Base-by-base conservation (phyloP, 2,113 vertebrate species). In the Rana temporaria region DNA sequence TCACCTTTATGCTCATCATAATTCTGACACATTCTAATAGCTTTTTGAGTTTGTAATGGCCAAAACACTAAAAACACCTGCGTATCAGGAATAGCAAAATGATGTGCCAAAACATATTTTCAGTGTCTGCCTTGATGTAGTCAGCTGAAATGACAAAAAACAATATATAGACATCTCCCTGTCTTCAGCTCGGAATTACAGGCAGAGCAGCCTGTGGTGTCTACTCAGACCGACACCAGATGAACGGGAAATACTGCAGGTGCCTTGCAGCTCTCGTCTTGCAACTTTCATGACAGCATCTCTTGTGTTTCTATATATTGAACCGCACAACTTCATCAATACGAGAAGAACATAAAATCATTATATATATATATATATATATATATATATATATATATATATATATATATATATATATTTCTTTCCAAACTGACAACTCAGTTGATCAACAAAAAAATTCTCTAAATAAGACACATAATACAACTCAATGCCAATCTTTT, bases 171-270 rank as follows among this genome's bases (percentile, higher is more conserved):
- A 52, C 52, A 22, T 20, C 20, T 24, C 2, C 38, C n/a, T 48
- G 17, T 55, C 22, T 66, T 78, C 48, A 78, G 38, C 42, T 14
- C 16, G n/a, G 42, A 65, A 78, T 64, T 79, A 60, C 22, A 79
- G 52, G 59, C 32, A 17, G 65, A 32, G 22, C n/a, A 56, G 42
- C 19, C 64, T 67, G 64, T 32, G 63, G 32, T 0, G 0, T 81
- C 85, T 85, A 19, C 80, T 85, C 17, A 75, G 62, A 86, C 62
- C 22, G 57, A 64, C 0, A 4, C 66, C 11, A 78, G n/a, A 57
- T 76, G 60, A 76, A 84, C 75, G 74, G 84, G 84, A 87, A 19
- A 20, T 76, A 63, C 64, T 8, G 20, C 76, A 18, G 69, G 42
- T 2, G 22, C 70, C 79, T 24, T 57, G 65, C 78, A 34, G 56